Evolutionary conservation across 2,113 vertebrate species (phyloP), one percentile per base, ranked within the genome.

Genomic region (Cynocephalus volans): DNA sequence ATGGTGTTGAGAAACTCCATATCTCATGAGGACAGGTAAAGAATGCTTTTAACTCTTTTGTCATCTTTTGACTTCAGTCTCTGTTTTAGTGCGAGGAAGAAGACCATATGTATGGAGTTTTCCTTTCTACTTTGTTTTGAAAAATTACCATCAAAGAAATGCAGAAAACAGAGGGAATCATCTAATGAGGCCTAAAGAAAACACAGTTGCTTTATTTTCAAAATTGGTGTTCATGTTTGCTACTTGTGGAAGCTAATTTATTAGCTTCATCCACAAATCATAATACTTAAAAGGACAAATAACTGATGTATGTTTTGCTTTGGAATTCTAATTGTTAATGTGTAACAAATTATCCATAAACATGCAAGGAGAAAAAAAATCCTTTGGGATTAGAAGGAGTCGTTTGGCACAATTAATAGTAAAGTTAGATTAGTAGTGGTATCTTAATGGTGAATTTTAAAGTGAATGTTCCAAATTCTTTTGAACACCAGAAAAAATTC

Each of bases 221-320:
- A 31, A 96, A 84, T 50, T 73, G n/a, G 21, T 94, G 6, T 86
- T 84, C 17, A 26, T 10, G 26, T 76, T 75, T 92, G 26, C 50
- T 62, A 1, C 21, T 90, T 96, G 65, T 28, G 18, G 64, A 84
- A 95, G 48, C 52, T 50, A 72, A 48, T 56, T 82, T 64, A 88
- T 79, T 84, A 89, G 18, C 48, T 93, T 86, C 21, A 1, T 41
- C 65, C 91, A 12, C 33, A 64, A 92, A 76, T 82, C 50, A 14
- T 60, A 80, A 60, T 75, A 96, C 36, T 95, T 81, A 52, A 89
- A 90, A 97, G 45, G 13, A 80, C 58, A 73, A 23, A 58, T 62
- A 41, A 18, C 8, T 23, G 6, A 23, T 95, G 1, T 56, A 26
- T 93, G 77, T 73, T 96, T 93, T 93, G 58, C 60, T 84, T 92